These are phyloP conservation scores for Centropristis striata DNA, from an alignment of 2,113 vertebrate species.

Conservation along the genomic window DNA sequence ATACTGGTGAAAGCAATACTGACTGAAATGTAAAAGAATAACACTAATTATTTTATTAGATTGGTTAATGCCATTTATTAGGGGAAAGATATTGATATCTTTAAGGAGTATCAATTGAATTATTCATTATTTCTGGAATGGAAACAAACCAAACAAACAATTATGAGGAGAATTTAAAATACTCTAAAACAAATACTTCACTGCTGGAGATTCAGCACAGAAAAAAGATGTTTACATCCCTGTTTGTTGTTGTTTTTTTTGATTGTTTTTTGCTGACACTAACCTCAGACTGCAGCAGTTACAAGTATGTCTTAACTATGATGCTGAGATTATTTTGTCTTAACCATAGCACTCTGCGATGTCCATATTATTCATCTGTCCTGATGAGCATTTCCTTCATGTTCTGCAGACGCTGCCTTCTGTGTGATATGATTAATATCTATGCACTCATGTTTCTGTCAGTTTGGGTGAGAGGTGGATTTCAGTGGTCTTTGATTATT, in stretches of 20 bases:
- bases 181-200: background rate
- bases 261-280: background rate
- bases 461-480: slow-evolving; percentile 16
- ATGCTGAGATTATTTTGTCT: slow-evolving; percentile 15
- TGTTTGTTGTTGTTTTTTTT: slow-evolving; percentile 5
- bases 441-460: slow-evolving; percentile 60
- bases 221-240: slow-evolving; percentile 8
- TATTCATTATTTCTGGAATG: background rate
- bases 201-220: no score
- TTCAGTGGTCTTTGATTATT: slow-evolving; percentile 49
- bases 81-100: background rate
- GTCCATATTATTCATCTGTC: background rate
- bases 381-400: background rate
- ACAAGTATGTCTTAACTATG: background rate
- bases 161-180: slow-evolving; percentile 4
- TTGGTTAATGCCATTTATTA: background rate
- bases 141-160: background rate
- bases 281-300: slow-evolving; percentile 1
- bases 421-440: slow-evolving; percentile 31
- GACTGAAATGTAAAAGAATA: background rate
- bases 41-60: background rate
- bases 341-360: background rate
- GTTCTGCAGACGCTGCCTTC: slow-evolving; percentile 37
- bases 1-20: background rate
- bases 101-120: background rate